phyloP scores from a whole-genome alignment of 2,113 vertebrate species.

The Aramus guarauna region DNA sequence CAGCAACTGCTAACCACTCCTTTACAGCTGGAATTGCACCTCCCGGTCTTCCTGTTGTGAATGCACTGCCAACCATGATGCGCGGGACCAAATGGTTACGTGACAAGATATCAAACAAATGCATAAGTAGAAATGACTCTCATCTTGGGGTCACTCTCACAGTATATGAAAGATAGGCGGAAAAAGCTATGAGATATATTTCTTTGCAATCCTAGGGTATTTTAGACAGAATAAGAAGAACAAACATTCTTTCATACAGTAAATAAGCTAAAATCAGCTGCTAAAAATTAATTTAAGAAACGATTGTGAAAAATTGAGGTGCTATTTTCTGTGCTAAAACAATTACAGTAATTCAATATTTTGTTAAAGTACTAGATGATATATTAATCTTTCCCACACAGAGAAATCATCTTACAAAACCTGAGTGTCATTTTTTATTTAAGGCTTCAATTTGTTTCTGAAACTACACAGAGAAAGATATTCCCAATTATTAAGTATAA shows the following conservation, averaged over 20 bases:
- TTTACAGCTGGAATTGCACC: background rate
- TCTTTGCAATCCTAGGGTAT: background rate
- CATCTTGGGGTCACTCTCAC: background rate
- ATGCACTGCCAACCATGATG: rapidly evolving
- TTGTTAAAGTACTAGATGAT: background rate
- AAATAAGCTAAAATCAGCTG: background rate
- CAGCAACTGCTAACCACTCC: background rate
- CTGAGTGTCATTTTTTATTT: background rate
- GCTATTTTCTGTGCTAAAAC: background rate
- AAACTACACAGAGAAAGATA: background rate
- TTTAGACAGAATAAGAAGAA: background rate
- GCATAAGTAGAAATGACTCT: background rate
- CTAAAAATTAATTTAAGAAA: background rate
- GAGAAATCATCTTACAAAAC: background rate
- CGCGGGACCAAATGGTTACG: rapidly evolving
- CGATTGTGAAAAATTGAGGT: background rate
- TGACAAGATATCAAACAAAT: background rate
- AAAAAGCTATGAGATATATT: background rate
- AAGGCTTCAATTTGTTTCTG: background rate
- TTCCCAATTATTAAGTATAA: background rate
- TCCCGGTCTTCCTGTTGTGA: background rate
- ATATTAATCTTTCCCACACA: background rate
- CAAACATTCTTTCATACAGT: background rate
- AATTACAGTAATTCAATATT: background rate
- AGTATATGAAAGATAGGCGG: background rate